Evolutionary conservation across 2,797 vertebrate genomes (phyloP), one percentile per base, ranked within the genome.

Genomic region (Hypotaenidia okinawae): DNA sequence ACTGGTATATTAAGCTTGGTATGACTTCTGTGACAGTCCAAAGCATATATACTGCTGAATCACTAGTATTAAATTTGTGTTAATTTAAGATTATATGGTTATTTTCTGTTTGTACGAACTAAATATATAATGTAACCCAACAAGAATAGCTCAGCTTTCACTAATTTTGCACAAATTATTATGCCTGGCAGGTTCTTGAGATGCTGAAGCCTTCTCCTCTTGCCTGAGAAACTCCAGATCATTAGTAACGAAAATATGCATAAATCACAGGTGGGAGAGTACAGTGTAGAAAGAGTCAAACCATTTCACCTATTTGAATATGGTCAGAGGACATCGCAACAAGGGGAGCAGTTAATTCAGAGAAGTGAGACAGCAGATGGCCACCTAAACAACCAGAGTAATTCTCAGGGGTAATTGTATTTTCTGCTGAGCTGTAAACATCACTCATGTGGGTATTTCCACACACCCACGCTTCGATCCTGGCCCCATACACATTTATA

Each of bases 341-440:
- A 89, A 88, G 49, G 28, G 62, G 75, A 89, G 64, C 58, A 75
- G 64, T 39, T 93, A 52, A 41, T 67, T 92, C 75, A 81, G 84
- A 90, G 87, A 96, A 95, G 81, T 59, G 86, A 95, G 94, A 95
- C 10, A 93, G 64, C 93, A 95, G 93, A 94, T 91, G 94, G 90
- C 66, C 73, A 91, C 81, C 88, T 94, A 94, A 97, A 94, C 84
- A 95, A 93, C 90, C 62, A 75, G 35, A 81, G 84, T 72, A 81
- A 91, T 76, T 95, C 95, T 94, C 92, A 87, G 79, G 93, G 76
- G 93, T 85, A 85, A 89, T 25, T 1, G 17, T 61, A 84, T 93
- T 94, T 96, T 97, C 88, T 94, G 95, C 84, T 96, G 84, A 92
- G 84, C 58, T 94, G 81, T 94, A 94, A 96, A 96, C 81, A 94